These are phyloP conservation scores for Idaea straminata DNA, from an alignment of 2,888 invertebrate species.

Conservation along the genomic window DNA sequence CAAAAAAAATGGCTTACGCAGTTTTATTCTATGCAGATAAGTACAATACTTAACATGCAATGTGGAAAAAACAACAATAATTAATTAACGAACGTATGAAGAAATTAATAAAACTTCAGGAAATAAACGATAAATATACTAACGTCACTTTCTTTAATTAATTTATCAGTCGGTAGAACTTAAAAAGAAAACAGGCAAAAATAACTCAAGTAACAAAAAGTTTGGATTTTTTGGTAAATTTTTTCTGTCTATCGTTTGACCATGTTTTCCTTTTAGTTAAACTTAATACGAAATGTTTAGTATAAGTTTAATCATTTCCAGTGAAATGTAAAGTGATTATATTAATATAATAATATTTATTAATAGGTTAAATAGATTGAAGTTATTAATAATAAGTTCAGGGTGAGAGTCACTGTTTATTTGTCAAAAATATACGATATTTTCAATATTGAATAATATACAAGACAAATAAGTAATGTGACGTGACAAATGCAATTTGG, in stretches of 20 bases:
- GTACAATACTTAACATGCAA: background rate
- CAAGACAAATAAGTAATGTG: constrained; percentile 36
- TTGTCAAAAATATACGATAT: constrained; percentile 23
- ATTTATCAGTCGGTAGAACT: background rate
- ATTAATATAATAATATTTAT: constrained; percentile 42
- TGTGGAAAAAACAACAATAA: background rate
- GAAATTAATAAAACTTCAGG: background rate
- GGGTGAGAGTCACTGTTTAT: constrained; percentile 41
- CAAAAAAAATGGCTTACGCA: background rate
- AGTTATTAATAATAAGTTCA: constrained; percentile 32
- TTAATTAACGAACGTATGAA: background rate
- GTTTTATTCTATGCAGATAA: background rate
- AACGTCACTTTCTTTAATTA: background rate
- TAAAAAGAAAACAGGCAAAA: background rate
- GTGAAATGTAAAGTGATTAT: constrained; percentile 44
- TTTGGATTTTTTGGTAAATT: background rate
- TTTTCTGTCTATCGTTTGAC: background rate
- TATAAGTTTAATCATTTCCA: constrained; percentile 25
- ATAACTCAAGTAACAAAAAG: background rate
- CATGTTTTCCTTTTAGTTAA: background rate
- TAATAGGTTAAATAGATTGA: constrained; percentile 28
- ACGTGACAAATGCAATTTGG: constrained; percentile 29
- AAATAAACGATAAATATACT: background rate
- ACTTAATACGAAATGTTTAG: background rate
- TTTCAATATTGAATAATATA: constrained; percentile 8